Evolutionary conservation across 2,888 invertebrate species (phyloP).

Genomic region (Neocrepidodera transversa): DNA sequence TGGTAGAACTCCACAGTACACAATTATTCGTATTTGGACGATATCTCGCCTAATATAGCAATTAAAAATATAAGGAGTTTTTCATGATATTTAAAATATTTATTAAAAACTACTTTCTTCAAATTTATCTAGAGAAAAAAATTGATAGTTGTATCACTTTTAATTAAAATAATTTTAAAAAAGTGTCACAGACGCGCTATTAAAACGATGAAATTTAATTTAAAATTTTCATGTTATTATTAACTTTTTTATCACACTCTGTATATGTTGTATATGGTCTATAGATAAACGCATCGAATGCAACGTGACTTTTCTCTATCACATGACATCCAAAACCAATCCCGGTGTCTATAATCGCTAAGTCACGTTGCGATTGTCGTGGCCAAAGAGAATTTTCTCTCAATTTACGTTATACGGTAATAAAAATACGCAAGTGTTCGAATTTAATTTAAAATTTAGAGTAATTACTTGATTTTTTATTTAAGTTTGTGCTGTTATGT

Average conservation of each 20-base stretch:
- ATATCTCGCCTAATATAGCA: no score
- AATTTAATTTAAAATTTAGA: not conserved
- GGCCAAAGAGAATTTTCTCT: conserved; percentile 25
- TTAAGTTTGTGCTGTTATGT: not conserved
- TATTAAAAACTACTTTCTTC: no score
- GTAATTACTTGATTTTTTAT: not conserved
- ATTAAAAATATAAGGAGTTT: no score
- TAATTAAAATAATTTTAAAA: no score
- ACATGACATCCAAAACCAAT: conserved; percentile 51
- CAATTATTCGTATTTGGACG: no score
- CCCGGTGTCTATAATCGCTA: conserved; percentile 20
- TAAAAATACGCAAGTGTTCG: not conserved
- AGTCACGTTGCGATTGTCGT: conserved; percentile 53
- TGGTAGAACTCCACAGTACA: no score
- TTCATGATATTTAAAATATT: no score
- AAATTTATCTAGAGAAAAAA: no score
- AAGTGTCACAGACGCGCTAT: no score
- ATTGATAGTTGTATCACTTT: no score
- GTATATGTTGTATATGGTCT: not conserved
- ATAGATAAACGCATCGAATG: conserved; percentile 43
- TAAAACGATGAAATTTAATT: no score
- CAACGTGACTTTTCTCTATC: conserved; percentile 52
- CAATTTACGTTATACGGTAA: not conserved
- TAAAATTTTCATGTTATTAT: no score
- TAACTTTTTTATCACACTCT: not conserved